Evolutionary conservation across 2,113 vertebrate genomes (phyloP).

Genomic region (Progne subis): DNA sequence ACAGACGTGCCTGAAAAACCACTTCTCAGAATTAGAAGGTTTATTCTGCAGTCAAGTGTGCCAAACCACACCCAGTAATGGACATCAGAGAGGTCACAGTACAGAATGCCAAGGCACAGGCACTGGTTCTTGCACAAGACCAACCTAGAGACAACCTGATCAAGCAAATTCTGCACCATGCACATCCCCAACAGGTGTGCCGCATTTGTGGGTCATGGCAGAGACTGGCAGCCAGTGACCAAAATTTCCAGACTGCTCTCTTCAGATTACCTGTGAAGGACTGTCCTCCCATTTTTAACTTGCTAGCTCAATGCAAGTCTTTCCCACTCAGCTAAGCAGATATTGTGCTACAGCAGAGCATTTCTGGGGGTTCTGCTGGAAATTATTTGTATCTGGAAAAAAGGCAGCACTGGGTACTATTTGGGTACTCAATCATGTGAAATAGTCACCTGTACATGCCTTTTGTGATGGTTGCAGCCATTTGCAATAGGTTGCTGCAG

Average conservation of each 20-base stretch:
- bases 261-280: background rate
- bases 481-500: background rate
- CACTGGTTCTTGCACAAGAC: background rate
- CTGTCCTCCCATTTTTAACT: background rate
- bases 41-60: background rate
- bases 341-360: background rate
- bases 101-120: background rate
- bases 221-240: background rate
- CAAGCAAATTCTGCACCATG: background rate
- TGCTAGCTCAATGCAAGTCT: background rate
- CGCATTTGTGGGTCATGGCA: background rate
- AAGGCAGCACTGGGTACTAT: background rate
- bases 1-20: background rate
- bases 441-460: background rate
- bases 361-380: slow-evolving; percentile 12
- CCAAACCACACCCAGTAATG: background rate
- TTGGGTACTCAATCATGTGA: background rate
- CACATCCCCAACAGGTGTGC: too few relatives aligned
- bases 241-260: background rate
- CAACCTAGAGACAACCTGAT: background rate
- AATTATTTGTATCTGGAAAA: background rate
- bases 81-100: background rate
- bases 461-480: background rate
- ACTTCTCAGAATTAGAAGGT: slow-evolving; percentile 15
- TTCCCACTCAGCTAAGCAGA: background rate